These are phyloP conservation scores for Andrena dorsata DNA, from an alignment of 2,888 invertebrate species.

Conservation along the genomic window DNA sequence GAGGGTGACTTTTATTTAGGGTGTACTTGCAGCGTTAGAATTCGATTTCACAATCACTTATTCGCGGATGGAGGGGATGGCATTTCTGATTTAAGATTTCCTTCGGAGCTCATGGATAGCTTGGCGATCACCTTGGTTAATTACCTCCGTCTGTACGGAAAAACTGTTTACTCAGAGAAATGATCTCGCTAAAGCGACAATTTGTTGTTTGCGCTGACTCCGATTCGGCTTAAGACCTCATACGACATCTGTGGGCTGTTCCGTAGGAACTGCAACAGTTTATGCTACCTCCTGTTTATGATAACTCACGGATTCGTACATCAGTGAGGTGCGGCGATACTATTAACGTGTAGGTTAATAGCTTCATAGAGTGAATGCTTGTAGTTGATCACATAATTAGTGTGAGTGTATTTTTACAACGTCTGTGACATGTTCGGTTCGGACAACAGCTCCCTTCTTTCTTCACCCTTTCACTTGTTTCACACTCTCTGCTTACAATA, in stretches of 20 bases:
- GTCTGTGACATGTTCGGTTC: conserved; percentile 28
- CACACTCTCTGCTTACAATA: not conserved
- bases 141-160: not conserved
- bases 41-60: not conserved
- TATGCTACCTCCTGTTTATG: conserved; percentile 50
- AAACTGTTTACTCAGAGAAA: not conserved
- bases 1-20: conserved; percentile 10
- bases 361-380: conserved; percentile 34
- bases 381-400: conserved; percentile 38
- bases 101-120: too few species aligned
- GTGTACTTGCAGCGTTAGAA: not conserved
- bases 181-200: conserved; percentile 24
- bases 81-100: not conserved
- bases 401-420: conserved; percentile 43
- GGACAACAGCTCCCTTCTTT: conserved; percentile 25
- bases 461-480: not conserved
- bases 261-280: conserved; percentile 34
- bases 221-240: conserved; percentile 25
- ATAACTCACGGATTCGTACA: conserved; percentile 22
- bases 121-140: not conserved
- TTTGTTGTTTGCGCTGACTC: conserved; percentile 44
- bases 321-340: conserved; percentile 39
- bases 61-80: not conserved
- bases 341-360: conserved; percentile 55
- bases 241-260: conserved; percentile 59